These are phyloP conservation scores for Centroberyx gerrardi DNA, from an alignment of 2,797 vertebrate species.

Conservation along the genomic window DNA sequence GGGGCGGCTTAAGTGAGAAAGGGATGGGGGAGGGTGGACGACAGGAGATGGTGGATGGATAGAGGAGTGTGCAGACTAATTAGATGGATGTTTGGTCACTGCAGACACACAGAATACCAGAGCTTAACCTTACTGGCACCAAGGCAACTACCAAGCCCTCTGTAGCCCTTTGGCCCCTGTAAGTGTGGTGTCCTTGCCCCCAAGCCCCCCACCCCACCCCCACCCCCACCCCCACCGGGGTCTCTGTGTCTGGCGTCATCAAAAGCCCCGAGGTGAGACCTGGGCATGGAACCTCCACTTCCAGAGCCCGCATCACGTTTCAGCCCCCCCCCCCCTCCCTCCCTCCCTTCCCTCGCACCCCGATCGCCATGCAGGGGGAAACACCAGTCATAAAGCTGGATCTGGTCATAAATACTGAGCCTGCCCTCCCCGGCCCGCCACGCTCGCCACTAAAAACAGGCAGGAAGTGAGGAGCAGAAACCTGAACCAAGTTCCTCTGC, in stretches of 20 bases:
- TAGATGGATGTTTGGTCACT: conserved; percentile 44
- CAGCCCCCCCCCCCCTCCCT: conserved; percentile 7
- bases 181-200: conserved; percentile 39
- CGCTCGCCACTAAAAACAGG: conserved; percentile 51
- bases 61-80: conserved; percentile 22
- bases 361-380: conserved; percentile 67
- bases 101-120: conserved; percentile 54
- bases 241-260: conserved; percentile 43
- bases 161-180: conserved; percentile 28
- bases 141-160: conserved; percentile 14
- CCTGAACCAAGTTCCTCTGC: conserved; percentile 48
- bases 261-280: conserved; percentile 53
- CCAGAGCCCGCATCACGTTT: conserved; percentile 50
- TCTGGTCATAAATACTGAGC: conserved; percentile 66
- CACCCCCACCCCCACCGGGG: conserved; percentile 22
- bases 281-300: conserved; percentile 43
- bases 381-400: conserved; percentile 68
- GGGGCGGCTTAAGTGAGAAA: conserved; percentile 6
- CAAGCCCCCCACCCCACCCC: not conserved
- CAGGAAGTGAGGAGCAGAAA: conserved; percentile 56
- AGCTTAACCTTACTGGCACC: conserved; percentile 41
- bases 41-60: conserved; percentile 13
- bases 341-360: conserved; percentile 36
- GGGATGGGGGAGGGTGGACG: not conserved
- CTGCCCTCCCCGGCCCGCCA: conserved; percentile 39